Conservation (phyloP, 1,140 invertebrate species). For the Drosophila repletoides region DNA sequence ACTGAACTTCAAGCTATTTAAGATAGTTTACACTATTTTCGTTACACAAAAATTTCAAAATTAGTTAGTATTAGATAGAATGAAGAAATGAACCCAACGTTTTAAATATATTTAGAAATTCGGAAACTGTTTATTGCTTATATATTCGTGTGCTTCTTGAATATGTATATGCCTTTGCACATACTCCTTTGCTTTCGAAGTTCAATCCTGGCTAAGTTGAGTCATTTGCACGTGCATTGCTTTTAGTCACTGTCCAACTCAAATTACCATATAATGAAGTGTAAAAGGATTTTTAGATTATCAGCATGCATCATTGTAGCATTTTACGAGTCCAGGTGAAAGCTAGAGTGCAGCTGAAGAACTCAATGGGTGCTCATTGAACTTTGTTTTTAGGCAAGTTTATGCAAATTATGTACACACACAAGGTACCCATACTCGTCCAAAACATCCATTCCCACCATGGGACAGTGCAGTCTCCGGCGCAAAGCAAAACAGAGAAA, state of each 20-base stretch:
- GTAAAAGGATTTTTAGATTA: conserved; percentile 12
- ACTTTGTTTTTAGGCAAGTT: conserved; percentile 17
- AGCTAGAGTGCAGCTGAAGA: conserved; percentile 16
- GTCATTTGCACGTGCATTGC: background rate
- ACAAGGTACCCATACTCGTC: background rate
- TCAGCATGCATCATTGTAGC: background rate
- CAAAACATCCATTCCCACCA: conserved; percentile 58
- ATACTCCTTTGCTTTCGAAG: conserved; percentile 11
- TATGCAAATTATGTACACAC: conserved; percentile 33
- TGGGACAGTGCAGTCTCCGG: conserved; percentile 37
- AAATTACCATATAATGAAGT: conserved; percentile 41
- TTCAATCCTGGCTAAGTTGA: background rate
- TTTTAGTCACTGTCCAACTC: conserved; percentile 4
- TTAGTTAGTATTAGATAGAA: no score
- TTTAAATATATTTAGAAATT: no score
- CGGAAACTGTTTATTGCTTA: no score
- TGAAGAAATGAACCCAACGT: no score
- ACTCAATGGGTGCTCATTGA: conserved; percentile 21
- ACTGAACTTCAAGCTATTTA: no score
- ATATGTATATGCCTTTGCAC: no score
- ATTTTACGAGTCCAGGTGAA: background rate
- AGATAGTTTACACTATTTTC: no score
- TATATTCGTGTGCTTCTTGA: no score
- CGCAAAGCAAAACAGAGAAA: conserved; percentile 45
- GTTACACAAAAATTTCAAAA: no score